phyloP scores from a whole-genome alignment of 2,797 vertebrate species.

The Lophotriccus pileatus region DNA sequence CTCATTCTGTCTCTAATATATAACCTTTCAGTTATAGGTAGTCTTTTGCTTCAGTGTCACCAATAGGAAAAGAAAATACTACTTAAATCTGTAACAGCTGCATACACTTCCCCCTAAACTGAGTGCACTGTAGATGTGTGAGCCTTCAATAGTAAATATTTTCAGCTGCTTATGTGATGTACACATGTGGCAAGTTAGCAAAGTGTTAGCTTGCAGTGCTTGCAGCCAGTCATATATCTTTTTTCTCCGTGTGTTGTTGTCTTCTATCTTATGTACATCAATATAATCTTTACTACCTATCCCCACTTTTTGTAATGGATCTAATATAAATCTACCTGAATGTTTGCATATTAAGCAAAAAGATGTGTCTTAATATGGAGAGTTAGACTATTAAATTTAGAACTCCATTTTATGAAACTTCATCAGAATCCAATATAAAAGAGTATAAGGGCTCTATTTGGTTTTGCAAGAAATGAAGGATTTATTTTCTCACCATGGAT shows the following conservation, averaged over 20 bases:
- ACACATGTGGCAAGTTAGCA: constrained; percentile 56
- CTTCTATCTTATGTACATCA: constrained; percentile 32
- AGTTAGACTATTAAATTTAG: background rate
- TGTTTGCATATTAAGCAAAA: background rate
- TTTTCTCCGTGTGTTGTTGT: constrained; percentile 49
- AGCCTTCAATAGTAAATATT: constrained; percentile 48
- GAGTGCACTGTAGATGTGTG: background rate
- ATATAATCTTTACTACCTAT: constrained; percentile 54
- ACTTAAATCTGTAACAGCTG: constrained; percentile 50
- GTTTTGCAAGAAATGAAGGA: background rate
- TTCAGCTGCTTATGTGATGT: constrained; percentile 52
- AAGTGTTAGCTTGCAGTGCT: constrained; percentile 55
- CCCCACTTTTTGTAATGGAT: background rate
- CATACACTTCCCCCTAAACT: background rate
- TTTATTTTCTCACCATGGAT: background rate
- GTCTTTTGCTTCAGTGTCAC: constrained; percentile 6
- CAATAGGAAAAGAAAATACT: constrained; percentile 39
- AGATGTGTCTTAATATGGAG: background rate
- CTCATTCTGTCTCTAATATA: background rate
- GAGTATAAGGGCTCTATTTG: background rate
- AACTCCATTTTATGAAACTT: background rate
- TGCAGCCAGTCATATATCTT: constrained; percentile 62
- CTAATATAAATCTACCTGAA: constrained; percentile 59
- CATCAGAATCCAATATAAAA: background rate
- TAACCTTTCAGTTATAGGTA: background rate